Percentiles rank a stretch among this genome's conserved stretches.
Conservation (phyloP, 2,888 invertebrate genomes). For the Candidula unifasciata region DNA sequence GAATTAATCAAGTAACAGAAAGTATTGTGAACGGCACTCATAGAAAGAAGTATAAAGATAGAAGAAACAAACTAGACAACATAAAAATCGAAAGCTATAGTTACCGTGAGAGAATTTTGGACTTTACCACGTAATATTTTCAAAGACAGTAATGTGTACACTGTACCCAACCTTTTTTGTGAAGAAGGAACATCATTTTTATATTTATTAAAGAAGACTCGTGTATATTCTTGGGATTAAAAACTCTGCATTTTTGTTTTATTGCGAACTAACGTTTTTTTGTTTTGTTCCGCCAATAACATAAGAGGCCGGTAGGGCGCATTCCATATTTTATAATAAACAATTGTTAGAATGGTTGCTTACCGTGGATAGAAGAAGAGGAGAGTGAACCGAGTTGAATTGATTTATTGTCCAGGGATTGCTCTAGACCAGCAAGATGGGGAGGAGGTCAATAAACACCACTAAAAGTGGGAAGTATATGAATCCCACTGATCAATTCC, state of each 20-base stretch:
- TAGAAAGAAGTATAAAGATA: too few relatives aligned
- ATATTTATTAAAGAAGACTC: background rate
- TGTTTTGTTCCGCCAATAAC: background rate
- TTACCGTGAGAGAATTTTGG: too few relatives aligned
- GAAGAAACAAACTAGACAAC: too few relatives aligned
- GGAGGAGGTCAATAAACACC: slow-evolving; percentile 96
- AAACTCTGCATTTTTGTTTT: background rate
- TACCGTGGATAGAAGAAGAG: background rate
- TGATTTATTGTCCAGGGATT: background rate
- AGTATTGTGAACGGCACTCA: too few relatives aligned
- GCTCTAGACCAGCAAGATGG: slow-evolving; percentile 83
- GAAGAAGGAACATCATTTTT: too few relatives aligned
- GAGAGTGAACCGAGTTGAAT: background rate
- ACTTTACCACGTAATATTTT: too few relatives aligned
- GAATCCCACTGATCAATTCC: slow-evolving; percentile 99
- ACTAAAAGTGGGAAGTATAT: slow-evolving; percentile 99
- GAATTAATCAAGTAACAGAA: too few relatives aligned
- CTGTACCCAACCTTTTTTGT: too few relatives aligned
- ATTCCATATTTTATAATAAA: slow-evolving; percentile 27
- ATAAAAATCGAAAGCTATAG: too few relatives aligned
- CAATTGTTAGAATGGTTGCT: slow-evolving; percentile 9
- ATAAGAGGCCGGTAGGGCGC: background rate
- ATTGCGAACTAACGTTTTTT: background rate
- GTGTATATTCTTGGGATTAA: background rate
- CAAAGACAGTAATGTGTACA: too few relatives aligned